Evolutionary conservation across 2,888 invertebrate genomes (phyloP), one percentile per base, ranked within the genome.

Genomic region (Rhingia campestris): DNA sequence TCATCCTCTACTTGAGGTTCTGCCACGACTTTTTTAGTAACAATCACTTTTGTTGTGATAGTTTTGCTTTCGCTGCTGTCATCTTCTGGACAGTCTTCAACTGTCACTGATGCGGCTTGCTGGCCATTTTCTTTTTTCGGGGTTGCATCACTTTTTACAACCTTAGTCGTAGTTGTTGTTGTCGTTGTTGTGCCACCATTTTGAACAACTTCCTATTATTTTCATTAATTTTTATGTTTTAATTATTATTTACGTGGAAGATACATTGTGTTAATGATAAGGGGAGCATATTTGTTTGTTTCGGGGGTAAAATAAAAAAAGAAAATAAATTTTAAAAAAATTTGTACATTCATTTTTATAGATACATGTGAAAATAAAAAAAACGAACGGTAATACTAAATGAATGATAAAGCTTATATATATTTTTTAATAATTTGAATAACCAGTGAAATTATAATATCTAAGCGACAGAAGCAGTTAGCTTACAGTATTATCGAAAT

Each of bases 51-150:
- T 3, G 49, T 63, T 4, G 37, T 54, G 4, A 61, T 56, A 33
- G 32, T 56, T 10, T 4, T 61, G 30, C 51, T 45, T 1, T 47
- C 45, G 51, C 45, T 66, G 7, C 45, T 66, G 7, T 51, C 53
- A 33, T 84, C 59, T 9, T 84, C 74, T 12, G 64, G 59, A 32
- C 69, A 74, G 53, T 80, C 69, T 54, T 73, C 69, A 14, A 80
- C 58, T 35, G 37, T 70, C 2, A 74, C 70, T 22, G 69, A 22
- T 6, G 54, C 33, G 33, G 45, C n/a, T 35, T 74, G 45, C 0
- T 74, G 66, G 9, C 47, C 54, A 4, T 66, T 84, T 43, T 61
- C 53, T 37, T 58, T 53, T 47, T 73, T 39, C 53, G 61, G 37
- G 7, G 33, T 53, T 5, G 32, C 7, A 0, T 66, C 75, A 53